phyloP scores from a whole-genome alignment of 2,113 vertebrate species.

The Dryoscopus gambensis region DNA sequence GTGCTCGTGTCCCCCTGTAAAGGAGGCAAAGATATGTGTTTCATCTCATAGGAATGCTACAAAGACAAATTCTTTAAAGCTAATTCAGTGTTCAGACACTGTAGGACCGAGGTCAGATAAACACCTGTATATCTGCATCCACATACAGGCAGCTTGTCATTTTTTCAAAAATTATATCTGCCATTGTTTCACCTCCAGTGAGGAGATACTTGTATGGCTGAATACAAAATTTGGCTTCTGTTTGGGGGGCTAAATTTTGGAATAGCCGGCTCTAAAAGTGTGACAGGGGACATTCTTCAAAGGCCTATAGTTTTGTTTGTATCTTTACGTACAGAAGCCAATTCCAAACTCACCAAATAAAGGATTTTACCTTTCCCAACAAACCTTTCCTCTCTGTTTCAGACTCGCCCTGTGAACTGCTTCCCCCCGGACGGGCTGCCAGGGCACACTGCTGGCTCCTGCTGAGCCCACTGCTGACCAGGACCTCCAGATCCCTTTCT shows the following conservation, averaged over 20 bases:
- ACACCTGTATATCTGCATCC: fast-evolving
- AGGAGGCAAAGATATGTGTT: neutral
- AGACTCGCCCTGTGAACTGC: fast-evolving
- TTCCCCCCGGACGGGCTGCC: neutral
- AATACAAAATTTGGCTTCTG: neutral
- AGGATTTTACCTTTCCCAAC: neutral
- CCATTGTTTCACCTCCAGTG: neutral
- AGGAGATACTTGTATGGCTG: neutral
- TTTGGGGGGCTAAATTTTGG: neutral
- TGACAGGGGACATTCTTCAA: neutral
- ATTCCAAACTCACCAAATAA: neutral
- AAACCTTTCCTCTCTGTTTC: neutral
- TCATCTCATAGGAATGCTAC: neutral
- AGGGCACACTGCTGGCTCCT: neutral
- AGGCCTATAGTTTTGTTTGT: neutral
- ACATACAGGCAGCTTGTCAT: neutral
- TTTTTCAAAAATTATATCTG: neutral
- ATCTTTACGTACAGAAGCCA: neutral
- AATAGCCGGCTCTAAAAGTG: neutral
- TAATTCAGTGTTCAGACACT: neutral
- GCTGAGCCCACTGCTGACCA: neutral
- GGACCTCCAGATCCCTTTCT: neutral
- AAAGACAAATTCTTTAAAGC: neutral
- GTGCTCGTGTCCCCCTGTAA: neutral
- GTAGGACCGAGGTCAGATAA: neutral